A percentile compares a stretch with the other conserved stretches of the same genome.
phyloP scores from a whole-genome alignment of 30 jellyfish, hydroid and myxozoan genomes.

The Calvadosia cruxmelitensis region DNA sequence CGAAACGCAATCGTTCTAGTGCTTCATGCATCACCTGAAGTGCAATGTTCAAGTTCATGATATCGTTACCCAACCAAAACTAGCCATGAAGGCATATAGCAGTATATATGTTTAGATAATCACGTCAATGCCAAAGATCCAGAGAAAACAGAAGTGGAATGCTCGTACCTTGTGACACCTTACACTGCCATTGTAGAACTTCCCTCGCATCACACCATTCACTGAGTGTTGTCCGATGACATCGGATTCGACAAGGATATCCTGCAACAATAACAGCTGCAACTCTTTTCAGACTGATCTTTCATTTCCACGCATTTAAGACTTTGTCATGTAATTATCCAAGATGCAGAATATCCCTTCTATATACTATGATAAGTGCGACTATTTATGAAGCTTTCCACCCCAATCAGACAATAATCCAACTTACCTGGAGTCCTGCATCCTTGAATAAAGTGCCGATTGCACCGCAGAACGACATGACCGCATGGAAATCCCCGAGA shows the following conservation, averaged over 20 bases:
- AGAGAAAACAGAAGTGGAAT: too few species aligned
- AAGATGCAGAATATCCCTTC: too few species aligned
- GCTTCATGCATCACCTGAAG: slow-evolving; percentile 20
- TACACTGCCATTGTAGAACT: slow-evolving; percentile 37
- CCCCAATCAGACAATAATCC: slow-evolving; percentile 14
- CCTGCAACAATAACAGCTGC: slow-evolving; percentile 2
- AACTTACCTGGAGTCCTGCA: slow-evolving; percentile 5
- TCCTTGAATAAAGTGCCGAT: slow-evolving; percentile 18
- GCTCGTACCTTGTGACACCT: slow-evolving; percentile 25
- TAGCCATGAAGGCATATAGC: too few species aligned
- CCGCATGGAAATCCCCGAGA: slow-evolving; percentile 22
- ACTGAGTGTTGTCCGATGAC: slow-evolving; percentile 36
- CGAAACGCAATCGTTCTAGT: slow-evolving; percentile 3
- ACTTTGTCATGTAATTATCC: too few species aligned
- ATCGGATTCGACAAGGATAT: slow-evolving; percentile 36
- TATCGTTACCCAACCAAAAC: too few species aligned
- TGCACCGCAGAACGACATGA: slow-evolving; percentile 21
- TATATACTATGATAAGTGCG: too few species aligned
- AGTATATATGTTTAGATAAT: too few species aligned
- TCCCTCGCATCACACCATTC: slow-evolving; percentile 43
- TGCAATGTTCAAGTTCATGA: too few species aligned
- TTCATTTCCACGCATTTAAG: too few species aligned
- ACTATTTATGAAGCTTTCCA: too few species aligned
- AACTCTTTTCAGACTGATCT: too few species aligned
- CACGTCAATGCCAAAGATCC: too few species aligned